Evolutionary conservation across 2,888 invertebrate genomes (phyloP), one percentile per base, ranked within the genome.

Genomic region (Spilosoma lubricipeda): DNA sequence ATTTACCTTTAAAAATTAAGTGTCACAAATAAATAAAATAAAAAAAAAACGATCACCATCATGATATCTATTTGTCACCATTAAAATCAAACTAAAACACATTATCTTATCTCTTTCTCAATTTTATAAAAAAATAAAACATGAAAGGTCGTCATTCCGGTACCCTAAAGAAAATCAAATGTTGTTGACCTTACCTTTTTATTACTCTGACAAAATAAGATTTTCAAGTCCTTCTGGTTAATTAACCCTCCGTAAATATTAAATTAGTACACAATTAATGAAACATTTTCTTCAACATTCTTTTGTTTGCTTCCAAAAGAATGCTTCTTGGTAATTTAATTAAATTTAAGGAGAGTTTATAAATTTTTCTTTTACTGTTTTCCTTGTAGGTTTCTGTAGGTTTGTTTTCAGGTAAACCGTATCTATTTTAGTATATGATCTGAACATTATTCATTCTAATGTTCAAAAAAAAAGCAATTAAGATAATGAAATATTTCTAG

Each of bases 181-280:
- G 69, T 42, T 45, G 23, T 36, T 42, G 36, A 66, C 48, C 45
- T 63, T 75, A 65, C 70, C 69, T 79, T 82, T 82, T 82, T 73
- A 75, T 77, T 77, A 70, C 76, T n/a, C 27, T 45, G 67, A 74
- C 78, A 80, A 71, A 74, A 64, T 74, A 71, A 63, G 72, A 79
- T 78, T 80, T 74, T 77, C 70, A 84, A 83, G 80, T 79, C 76
- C 73, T 82, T 77, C 74, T 72, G 72, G 79, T 77, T 86, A 88
- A 88, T 89, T 85, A 87, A 84, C 79, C 80, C 81, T 80, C 82
- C 79, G 80, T 86, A 84, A 86, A 86, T 87, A 86, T 82, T 76
- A 82, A 87, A 87, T 88, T 86, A 88, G 82, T 72, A 81, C 74
- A 80, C 75, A 85, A 83, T 87, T 84, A 83, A 79, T 80, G 78